Evolutionary conservation across 1,140 invertebrate genomes (phyloP).

Genomic region (Gryon sp.): DNA sequence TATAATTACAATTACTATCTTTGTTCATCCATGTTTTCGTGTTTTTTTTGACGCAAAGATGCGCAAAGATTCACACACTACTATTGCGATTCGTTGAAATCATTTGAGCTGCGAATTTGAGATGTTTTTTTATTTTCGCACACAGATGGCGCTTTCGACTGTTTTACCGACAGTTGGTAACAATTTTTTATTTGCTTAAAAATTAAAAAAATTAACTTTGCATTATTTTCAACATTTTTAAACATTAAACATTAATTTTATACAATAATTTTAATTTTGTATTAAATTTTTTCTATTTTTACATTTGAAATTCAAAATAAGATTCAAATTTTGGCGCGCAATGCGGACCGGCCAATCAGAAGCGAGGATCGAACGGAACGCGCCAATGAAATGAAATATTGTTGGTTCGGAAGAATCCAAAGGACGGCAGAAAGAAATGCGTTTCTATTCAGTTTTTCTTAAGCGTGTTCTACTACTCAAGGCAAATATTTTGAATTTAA

Average conservation of each 20-base stretch:
- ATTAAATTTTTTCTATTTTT: too few relatives aligned
- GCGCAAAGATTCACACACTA: too few relatives aligned
- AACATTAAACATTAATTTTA: too few relatives aligned
- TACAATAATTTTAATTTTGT: too few relatives aligned
- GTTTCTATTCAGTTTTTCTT: slow-evolving; percentile 63
- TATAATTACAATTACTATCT: slow-evolving; percentile 17
- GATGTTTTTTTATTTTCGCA: neutral
- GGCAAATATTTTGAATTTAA: slow-evolving; percentile 65
- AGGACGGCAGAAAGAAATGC: slow-evolving; percentile 42
- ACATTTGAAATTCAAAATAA: too few relatives aligned
- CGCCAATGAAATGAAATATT: too few relatives aligned
- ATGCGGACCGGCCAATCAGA: neutral
- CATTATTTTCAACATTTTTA: too few relatives aligned
- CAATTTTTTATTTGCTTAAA: too few relatives aligned
- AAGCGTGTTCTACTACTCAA: slow-evolving; percentile 58
- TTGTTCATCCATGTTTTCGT: slow-evolving; percentile 12
- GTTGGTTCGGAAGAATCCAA: slow-evolving; percentile 1
- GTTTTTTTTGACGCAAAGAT: slow-evolving; percentile 12
- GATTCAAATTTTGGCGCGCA: neutral
- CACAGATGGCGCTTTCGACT: neutral
- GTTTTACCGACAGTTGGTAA: too few relatives aligned
- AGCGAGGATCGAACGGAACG: neutral
- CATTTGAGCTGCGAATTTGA: neutral
- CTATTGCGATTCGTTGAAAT: neutral
- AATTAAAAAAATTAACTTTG: too few relatives aligned